Conservation (phyloP, 2,888 invertebrate species). For the Coenonympha arcania region DNA sequence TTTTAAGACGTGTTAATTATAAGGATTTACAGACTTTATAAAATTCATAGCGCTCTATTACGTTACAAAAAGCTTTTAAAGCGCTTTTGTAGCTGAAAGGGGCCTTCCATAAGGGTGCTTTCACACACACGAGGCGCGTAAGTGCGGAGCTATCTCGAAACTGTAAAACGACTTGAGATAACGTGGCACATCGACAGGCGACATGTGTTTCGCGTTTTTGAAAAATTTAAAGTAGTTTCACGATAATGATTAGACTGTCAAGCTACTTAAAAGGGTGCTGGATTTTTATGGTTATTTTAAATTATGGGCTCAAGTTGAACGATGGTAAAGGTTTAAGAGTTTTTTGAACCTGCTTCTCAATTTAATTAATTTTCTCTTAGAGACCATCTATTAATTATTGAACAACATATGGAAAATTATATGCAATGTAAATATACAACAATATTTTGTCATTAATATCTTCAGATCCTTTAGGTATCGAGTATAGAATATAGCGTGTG, state of each 20-base stretch:
- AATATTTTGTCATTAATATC: too few relatives aligned
- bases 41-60: background rate
- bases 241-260: conserved; percentile 36
- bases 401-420: too few relatives aligned
- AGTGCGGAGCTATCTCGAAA: conserved; percentile 37
- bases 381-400: too few relatives aligned
- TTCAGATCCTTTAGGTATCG: too few relatives aligned
- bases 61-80: background rate
- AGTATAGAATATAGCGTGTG: too few relatives aligned
- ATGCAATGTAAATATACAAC: too few relatives aligned
- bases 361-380: too few relatives aligned
- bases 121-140: conserved; percentile 33
- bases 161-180: conserved; percentile 37
- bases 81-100: conserved; percentile 19
- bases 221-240: conserved; percentile 46
- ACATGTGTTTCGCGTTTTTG: conserved; percentile 47
- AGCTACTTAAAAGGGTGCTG: conserved; percentile 33
- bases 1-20: too few relatives aligned
- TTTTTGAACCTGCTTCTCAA: background rate
- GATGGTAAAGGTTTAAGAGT: background rate
- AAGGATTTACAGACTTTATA: background rate
- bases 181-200: conserved; percentile 34
- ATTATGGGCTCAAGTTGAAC: conserved; percentile 10
- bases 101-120: conserved; percentile 17
- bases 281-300: conserved; percentile 19